Percentiles rank a stretch among this genome's conserved stretches.
Evolutionary conservation across 2,888 invertebrate genomes (phyloP).

Genomic region (Leptopilina myrica): DNA sequence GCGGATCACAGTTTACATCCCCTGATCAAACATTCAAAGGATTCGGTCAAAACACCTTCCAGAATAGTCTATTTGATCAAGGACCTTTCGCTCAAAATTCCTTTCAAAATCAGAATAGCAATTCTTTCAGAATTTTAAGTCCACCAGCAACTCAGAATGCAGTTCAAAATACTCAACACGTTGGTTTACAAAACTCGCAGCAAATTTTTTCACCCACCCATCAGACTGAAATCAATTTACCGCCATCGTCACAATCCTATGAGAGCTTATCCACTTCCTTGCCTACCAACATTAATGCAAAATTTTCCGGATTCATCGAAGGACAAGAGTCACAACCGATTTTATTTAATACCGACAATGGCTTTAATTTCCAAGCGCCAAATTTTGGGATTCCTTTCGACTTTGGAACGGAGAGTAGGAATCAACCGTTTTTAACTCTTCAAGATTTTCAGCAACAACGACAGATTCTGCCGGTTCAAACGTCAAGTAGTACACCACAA

Average conservation of each 20-base stretch:
- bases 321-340: slow-evolving; percentile 61
- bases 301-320: slow-evolving; percentile 56
- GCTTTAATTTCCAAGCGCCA: slow-evolving; percentile 57
- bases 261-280: slow-evolving; percentile 48
- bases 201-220: slow-evolving; percentile 46
- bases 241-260: slow-evolving; percentile 23
- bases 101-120: slow-evolving; percentile 41
- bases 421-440: slow-evolving; percentile 55
- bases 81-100: background rate
- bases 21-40: background rate
- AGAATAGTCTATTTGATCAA: slow-evolving; percentile 10
- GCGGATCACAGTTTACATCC: background rate
- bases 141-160: slow-evolving; percentile 49
- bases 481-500: slow-evolving; percentile 56
- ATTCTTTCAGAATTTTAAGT: background rate
- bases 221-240: slow-evolving; percentile 40
- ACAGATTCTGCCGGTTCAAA: slow-evolving; percentile 62
- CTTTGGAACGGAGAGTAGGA: slow-evolving; percentile 50
- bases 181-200: slow-evolving; percentile 35
- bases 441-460: slow-evolving; percentile 55
- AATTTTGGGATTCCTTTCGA: slow-evolving; percentile 54
- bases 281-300: slow-evolving; percentile 56
- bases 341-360: slow-evolving; percentile 54
- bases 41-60: background rate
- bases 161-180: slow-evolving; percentile 51